Evolutionary conservation across 2,797 vertebrate species (phyloP).

Genomic region (Hemibagrus guttatus): DNA sequence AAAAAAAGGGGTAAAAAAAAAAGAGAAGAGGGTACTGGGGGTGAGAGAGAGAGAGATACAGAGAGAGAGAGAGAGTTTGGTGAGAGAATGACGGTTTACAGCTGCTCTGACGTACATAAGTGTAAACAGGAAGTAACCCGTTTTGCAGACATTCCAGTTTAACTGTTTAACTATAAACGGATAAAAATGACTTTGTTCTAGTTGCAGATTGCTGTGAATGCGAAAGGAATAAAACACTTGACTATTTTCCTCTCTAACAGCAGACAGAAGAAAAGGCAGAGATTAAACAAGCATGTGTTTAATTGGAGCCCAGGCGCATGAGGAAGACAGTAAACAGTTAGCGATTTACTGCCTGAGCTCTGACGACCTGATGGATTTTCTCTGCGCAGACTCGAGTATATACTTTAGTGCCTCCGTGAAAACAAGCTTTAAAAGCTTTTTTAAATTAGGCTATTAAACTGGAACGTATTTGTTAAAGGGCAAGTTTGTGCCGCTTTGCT

Average conservation of each 20-base stretch:
- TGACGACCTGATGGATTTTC: conserved; percentile 53
- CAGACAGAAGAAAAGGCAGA: background rate
- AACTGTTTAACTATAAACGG: background rate
- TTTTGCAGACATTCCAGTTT: background rate
- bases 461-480: conserved; percentile 63
- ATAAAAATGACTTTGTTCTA: background rate
- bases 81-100: background rate
- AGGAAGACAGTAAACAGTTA: conserved; percentile 66
- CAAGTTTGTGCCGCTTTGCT: conserved; percentile 62
- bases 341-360: conserved; percentile 62
- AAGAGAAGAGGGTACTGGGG: no score
- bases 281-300: conserved; percentile 55
- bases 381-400: conserved; percentile 58
- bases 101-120: background rate
- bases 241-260: background rate
- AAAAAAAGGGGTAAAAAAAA: no score
- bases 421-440: conserved; percentile 82
- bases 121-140: no score
- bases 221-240: background rate
- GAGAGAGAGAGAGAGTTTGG: background rate
- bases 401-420: conserved; percentile 66
- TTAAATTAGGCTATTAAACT: conserved; percentile 72
- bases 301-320: conserved; percentile 50
- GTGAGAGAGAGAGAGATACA: no score
- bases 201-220: background rate